phyloP scores from a whole-genome alignment of 2,888 invertebrate species.

The Papilio elwesi region DNA sequence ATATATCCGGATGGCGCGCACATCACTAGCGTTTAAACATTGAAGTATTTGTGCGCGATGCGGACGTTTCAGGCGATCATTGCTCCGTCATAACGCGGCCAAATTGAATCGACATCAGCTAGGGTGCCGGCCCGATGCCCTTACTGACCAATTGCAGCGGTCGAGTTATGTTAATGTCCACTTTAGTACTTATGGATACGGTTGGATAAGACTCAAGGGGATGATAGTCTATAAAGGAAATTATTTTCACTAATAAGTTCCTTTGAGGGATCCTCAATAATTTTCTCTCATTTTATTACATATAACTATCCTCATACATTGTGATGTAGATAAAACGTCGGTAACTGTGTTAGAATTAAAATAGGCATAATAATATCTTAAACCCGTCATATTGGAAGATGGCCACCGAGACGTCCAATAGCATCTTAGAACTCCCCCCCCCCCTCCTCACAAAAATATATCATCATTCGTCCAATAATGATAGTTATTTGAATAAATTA shows the following conservation, averaged over 20 bases:
- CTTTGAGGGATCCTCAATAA: too few relatives aligned
- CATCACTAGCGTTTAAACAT: conserved; percentile 35
- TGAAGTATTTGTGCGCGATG: conserved; percentile 42
- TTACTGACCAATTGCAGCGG: conserved; percentile 55
- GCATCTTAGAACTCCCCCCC: too few relatives aligned
- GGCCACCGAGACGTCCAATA: too few relatives aligned
- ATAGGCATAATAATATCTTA: too few relatives aligned
- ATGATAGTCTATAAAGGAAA: not conserved
- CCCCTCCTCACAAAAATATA: not conserved
- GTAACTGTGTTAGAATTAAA: too few relatives aligned
- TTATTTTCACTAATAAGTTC: too few relatives aligned
- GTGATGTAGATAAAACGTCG: too few relatives aligned
- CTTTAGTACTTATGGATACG: conserved; percentile 31
- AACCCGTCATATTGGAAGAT: too few relatives aligned
- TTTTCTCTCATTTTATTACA: not conserved
- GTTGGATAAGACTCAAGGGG: not conserved
- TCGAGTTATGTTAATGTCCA: conserved; percentile 32
- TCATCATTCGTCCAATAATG: not conserved
- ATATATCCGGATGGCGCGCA: not conserved
- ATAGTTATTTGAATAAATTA: not conserved
- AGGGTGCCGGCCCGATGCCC: conserved; percentile 58
- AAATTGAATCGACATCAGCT: conserved; percentile 61
- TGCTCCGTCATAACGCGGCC: conserved; percentile 61
- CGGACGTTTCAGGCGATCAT: conserved; percentile 58
- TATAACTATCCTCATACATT: too few relatives aligned